These are phyloP conservation scores for Leptopilina boulardi DNA, from an alignment of 1,140 invertebrate species.

Conservation along the genomic window DNA sequence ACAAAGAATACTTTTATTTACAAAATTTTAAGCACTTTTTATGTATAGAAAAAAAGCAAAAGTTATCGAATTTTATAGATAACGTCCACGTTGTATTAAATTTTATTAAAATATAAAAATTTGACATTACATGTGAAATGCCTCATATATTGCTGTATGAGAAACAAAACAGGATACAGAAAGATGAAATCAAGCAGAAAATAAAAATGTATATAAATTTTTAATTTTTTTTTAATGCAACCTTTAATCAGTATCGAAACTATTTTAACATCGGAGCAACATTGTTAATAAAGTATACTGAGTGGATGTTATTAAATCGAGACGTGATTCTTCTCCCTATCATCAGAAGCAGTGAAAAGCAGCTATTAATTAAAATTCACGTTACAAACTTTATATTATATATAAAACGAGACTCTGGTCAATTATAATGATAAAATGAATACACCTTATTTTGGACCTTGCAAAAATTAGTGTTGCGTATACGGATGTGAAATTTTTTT, in stretches of 20 bases:
- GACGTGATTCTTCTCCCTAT: constrained; percentile 40
- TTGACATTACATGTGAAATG: too few relatives aligned
- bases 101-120: too few relatives aligned
- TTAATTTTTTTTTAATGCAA: constrained; percentile 34
- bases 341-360: constrained; percentile 43
- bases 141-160: too few relatives aligned
- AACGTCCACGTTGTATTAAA: too few relatives aligned
- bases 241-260: constrained; percentile 37
- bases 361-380: constrained; percentile 36
- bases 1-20: too few relatives aligned
- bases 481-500: background rate
- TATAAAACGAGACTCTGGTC: constrained; percentile 34
- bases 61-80: too few relatives aligned
- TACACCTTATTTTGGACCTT: background rate
- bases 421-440: background rate
- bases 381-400: constrained; percentile 42
- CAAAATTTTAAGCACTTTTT: too few relatives aligned
- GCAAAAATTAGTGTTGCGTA: too few relatives aligned
- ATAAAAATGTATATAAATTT: background rate
- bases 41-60: too few relatives aligned
- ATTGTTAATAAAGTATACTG: background rate
- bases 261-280: background rate
- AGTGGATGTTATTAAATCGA: constrained; percentile 1
- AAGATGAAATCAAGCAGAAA: background rate
- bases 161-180: too few relatives aligned